Conservation (phyloP, 2,113 vertebrate species). For the Puntigrus tetrazona region DNA sequence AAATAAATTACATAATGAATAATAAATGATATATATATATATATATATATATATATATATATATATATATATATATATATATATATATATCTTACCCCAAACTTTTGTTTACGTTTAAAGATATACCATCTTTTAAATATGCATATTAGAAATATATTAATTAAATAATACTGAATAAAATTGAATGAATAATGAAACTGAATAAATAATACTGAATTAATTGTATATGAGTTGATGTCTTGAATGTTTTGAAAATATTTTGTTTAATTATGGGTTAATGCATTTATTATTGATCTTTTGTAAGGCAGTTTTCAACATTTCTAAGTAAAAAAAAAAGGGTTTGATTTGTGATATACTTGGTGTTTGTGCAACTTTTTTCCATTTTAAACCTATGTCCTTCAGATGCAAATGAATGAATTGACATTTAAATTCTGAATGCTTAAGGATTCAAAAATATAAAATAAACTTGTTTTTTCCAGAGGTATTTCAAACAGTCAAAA, state of each 20-base stretch:
- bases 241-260: too few species aligned
- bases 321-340: background rate
- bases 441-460: background rate
- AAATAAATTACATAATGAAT: background rate
- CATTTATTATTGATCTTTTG: background rate
- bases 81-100: background rate
- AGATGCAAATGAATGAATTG: background rate
- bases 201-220: too few species aligned
- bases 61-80: too few species aligned
- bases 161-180: too few species aligned
- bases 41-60: too few species aligned
- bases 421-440: background rate
- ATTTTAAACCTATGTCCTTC: background rate
- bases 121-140: too few species aligned
- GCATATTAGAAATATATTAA: too few species aligned
- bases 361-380: background rate
- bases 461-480: background rate
- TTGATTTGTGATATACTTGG: background rate
- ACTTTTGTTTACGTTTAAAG: background rate
- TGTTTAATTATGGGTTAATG: background rate
- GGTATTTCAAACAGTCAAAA: slow-evolving; percentile 9
- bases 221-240: background rate
- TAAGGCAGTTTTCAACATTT: background rate
- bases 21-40: too few species aligned
- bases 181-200: too few species aligned